These are phyloP conservation scores for Carcina quercana DNA, from an alignment of 2,888 invertebrate species.

Conservation along the genomic window DNA sequence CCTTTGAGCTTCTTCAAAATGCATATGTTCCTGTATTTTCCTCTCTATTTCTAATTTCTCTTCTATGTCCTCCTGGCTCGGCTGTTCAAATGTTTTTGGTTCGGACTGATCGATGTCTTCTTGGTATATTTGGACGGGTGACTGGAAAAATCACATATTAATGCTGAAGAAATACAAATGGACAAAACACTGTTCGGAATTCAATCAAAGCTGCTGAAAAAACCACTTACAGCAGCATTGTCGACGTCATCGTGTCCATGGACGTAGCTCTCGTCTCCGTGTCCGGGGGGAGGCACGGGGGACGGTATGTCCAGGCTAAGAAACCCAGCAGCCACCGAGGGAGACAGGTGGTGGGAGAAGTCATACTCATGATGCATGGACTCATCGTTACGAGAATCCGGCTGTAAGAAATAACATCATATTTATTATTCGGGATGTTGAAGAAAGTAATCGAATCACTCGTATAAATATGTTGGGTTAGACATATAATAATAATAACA, in stretches of 20 bases:
- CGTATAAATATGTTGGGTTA: too few relatives aligned
- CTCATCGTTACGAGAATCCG: conserved; percentile 75
- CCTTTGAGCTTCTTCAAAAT: conserved; percentile 9
- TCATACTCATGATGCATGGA: conserved; percentile 71
- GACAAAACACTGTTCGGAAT: too few relatives aligned
- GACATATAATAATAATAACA: too few relatives aligned
- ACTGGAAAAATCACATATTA: conserved; percentile 24
- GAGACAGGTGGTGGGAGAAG: conserved; percentile 65
- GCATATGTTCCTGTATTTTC: conserved; percentile 5
- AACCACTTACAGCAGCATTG: conserved; percentile 34
- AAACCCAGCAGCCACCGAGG: conserved; percentile 51
- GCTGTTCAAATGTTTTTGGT: conserved; percentile 11
- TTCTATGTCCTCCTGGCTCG: conserved; percentile 3
- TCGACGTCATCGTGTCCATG: conserved; percentile 22
- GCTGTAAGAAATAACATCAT: conserved; percentile 54
- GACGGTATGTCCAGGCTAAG: conserved; percentile 61
- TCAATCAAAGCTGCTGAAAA: conserved; percentile 14
- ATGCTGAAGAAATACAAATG: too few relatives aligned
- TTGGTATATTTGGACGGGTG: conserved; percentile 41
- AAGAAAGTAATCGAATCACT: too few relatives aligned
- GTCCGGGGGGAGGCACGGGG: conserved; percentile 54
- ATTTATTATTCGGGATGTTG: too few relatives aligned
- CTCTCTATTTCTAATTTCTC: neutral
- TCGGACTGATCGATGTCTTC: conserved; percentile 36
- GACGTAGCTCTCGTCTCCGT: conserved; percentile 23